Conservation (phyloP, 2,797 vertebrate species). For the Alectoris magna region DNA sequence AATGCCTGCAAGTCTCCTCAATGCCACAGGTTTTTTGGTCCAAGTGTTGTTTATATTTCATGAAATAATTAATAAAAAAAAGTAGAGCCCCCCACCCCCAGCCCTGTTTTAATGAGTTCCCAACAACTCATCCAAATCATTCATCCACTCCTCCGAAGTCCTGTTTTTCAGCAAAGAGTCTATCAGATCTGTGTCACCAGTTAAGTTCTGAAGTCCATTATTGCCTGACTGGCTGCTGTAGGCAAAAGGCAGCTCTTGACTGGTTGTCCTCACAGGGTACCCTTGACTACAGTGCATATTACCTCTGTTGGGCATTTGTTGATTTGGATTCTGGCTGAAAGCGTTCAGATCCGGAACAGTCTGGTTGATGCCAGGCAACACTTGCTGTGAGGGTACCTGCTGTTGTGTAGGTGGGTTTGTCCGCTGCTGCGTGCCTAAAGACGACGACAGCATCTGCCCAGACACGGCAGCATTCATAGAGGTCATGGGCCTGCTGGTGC, state of each 20-base stretch:
- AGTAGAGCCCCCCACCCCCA: neutral
- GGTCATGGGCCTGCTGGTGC: slow-evolving; percentile 82
- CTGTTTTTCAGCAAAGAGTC: slow-evolving; percentile 95
- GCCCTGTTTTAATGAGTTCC: slow-evolving; percentile 86
- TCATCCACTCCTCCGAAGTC: slow-evolving; percentile 98
- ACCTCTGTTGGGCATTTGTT: slow-evolving; percentile 80
- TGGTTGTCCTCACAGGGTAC: slow-evolving; percentile 89
- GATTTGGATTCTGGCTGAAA: slow-evolving; percentile 85
- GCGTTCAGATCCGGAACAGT: slow-evolving; percentile 86
- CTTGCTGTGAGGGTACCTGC: slow-evolving; percentile 85
- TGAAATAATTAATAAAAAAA: slow-evolving; percentile 68
- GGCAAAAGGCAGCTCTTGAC: slow-evolving; percentile 90
- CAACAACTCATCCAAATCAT: slow-evolving; percentile 93
- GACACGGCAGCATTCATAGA: slow-evolving; percentile 82
- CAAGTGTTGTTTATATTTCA: slow-evolving; percentile 76
- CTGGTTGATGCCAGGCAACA: slow-evolving; percentile 82
- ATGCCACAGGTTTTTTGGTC: slow-evolving; percentile 83
- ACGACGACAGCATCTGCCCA: slow-evolving; percentile 86
- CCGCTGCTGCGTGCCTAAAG: slow-evolving; percentile 85
- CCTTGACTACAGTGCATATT: slow-evolving; percentile 91
- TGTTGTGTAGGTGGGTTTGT: slow-evolving; percentile 79
- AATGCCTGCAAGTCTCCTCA: slow-evolving; percentile 67
- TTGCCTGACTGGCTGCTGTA: slow-evolving; percentile 86
- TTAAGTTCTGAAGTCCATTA: slow-evolving; percentile 82
- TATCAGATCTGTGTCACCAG: slow-evolving; percentile 92